Evolutionary conservation across 2,113 vertebrate species (phyloP).

Genomic region (Todiramphus chloris): DNA sequence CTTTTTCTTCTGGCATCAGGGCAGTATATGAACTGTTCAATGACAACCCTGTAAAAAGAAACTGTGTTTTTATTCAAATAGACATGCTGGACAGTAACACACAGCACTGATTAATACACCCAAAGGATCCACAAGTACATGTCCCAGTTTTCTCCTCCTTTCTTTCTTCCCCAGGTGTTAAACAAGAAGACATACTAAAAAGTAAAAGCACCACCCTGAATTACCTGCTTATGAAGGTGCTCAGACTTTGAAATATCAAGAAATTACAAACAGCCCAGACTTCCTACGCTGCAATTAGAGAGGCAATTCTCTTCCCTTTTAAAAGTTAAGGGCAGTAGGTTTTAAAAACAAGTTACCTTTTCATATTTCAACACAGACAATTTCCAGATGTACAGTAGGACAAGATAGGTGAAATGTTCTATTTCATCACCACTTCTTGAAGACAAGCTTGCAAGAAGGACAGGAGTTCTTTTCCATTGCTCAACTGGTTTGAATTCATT

Average conservation of each 20-base stretch:
- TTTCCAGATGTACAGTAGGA: neutral
- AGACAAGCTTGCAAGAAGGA: neutral
- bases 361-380: neutral
- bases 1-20: neutral
- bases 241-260: neutral
- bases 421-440: neutral
- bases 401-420: neutral
- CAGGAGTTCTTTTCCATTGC: neutral
- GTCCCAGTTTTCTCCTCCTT: neutral
- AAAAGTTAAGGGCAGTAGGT: neutral
- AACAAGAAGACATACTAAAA: neutral
- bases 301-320: neutral
- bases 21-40: neutral
- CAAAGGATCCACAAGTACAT: neutral
- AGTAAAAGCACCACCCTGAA: neutral
- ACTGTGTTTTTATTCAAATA: neutral
- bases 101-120: neutral
- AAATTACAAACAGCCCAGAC: neutral
- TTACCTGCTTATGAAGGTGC: neutral
- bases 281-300: neutral
- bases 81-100: neutral
- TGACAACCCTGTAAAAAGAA: neutral
- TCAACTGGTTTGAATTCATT: neutral
- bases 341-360: neutral
- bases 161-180: neutral